Evolutionary conservation across 2,113 vertebrate species (phyloP), one percentile per base, ranked within the genome.

Genomic region (Oreocharis arfaki): DNA sequence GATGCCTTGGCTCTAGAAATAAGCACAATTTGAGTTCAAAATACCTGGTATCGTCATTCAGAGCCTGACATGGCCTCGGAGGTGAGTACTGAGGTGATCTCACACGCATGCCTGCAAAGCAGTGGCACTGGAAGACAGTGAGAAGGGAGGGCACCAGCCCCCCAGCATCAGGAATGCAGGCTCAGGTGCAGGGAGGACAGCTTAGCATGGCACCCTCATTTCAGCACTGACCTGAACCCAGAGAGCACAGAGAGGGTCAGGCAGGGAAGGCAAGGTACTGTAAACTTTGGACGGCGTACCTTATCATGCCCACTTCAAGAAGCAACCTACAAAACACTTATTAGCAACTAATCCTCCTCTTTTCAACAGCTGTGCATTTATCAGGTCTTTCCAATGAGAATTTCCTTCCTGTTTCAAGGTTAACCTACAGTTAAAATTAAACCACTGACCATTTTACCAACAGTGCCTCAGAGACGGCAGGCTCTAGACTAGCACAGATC

Each of bases 91-190:
- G 15, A 10, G 2, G 23, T 44, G 20, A 33, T 50, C 16, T 60
- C 39, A 21, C 5, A 14, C 0, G 0, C 1, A 0, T 13, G 9
- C 10, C 23, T 46, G 7, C 13, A 26, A 13, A 1, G 8, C 16
- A 67, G 6, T 1, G 1, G 7, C 11, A 6, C 8, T 53, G 33
- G 20, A 8, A 44, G 23, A 9, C 4, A 10, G 6, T 3, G 7
- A 77, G 20, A 76, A 76, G 18, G 13, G 20, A 77, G 5, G 16
- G 2, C 12, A 68, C 4, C 6, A 18, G 28, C 6, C 18, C 13
- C 15, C 2, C 52, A 76, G 9, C 22, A 55, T 8, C 6, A 41
- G 28, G 24, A 75, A 41, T 22, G 3, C 44, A 9, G 14, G 11
- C 20, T 71, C 5, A 46, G 4, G 15, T 4, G 8, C 13, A 20